A percentile compares a stretch with the other conserved stretches of the same genome.
Evolutionary conservation across 1,140 invertebrate species (phyloP).

Genomic region (Dendroctonus ponderosae): DNA sequence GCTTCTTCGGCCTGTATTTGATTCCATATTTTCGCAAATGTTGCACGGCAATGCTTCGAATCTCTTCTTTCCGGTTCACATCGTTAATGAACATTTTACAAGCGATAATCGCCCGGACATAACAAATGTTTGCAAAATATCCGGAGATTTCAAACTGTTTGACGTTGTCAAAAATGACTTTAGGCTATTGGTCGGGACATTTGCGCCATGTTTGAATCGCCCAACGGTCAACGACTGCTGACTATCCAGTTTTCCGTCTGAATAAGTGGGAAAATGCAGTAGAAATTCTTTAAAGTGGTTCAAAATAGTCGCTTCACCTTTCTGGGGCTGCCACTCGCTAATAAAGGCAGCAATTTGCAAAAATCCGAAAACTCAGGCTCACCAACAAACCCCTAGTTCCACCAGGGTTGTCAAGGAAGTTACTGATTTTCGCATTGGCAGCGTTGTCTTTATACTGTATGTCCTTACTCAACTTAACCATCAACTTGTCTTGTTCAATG

Average conservation of each 20-base stretch:
- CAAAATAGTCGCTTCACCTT: neutral
- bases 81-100: conserved; percentile 63
- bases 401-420: neutral
- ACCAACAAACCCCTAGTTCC: neutral
- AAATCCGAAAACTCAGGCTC: neutral
- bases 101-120: no score
- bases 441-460: neutral
- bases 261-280: no score
- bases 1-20: conserved; percentile 64
- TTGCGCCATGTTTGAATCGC: neutral
- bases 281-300: no score
- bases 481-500: no score
- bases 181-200: neutral
- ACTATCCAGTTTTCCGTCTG: no score
- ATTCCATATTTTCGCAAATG: conserved; percentile 63
- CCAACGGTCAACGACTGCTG: neutral
- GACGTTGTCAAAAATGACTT: no score
- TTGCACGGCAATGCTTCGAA: conserved; percentile 58
- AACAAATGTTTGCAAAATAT: no score
- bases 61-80: conserved; percentile 63
- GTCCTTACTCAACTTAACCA: neutral
- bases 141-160: no score
- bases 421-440: neutral
- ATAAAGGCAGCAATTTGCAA: neutral
- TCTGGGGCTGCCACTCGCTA: neutral